Conservation (phyloP, 2,888 invertebrate species). For the Melinaea marsaeus region DNA sequence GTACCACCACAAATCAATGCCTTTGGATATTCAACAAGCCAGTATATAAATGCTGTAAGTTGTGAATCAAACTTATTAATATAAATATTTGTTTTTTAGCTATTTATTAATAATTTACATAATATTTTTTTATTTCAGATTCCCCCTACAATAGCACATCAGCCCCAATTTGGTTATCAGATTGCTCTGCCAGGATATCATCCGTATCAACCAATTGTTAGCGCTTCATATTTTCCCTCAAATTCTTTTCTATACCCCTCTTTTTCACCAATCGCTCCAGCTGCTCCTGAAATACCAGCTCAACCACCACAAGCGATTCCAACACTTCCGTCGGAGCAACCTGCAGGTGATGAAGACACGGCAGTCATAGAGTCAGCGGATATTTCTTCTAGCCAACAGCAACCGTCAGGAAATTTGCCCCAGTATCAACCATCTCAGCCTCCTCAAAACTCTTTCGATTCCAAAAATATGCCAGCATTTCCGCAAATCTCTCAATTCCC, state of each 20-base stretch:
- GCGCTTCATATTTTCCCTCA: slow-evolving; percentile 49
- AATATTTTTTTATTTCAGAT: slow-evolving; percentile 44
- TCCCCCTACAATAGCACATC: slow-evolving; percentile 48
- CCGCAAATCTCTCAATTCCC: slow-evolving; percentile 36
- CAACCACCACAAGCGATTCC: slow-evolving; percentile 31
- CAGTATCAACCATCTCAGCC: slow-evolving; percentile 37
- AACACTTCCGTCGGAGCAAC: slow-evolving; percentile 39
- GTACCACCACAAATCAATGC: slow-evolving; percentile 53
- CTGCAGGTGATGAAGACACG: slow-evolving; percentile 56
- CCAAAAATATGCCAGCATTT: slow-evolving; percentile 34
- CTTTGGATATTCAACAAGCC: slow-evolving; percentile 60
- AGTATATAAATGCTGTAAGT: slow-evolving; percentile 63
- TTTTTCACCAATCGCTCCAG: slow-evolving; percentile 35
- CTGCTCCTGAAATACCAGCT: slow-evolving; percentile 32
- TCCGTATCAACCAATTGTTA: slow-evolving; percentile 46
- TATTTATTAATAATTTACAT: not conserved
- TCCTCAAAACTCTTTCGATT: slow-evolving; percentile 28
- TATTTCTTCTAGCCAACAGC: slow-evolving; percentile 39
- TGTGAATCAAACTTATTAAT: not conserved
- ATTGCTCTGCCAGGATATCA: slow-evolving; percentile 43
- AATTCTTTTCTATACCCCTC: slow-evolving; percentile 48
- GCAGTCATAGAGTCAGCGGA: slow-evolving; percentile 67
- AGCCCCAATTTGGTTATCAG: slow-evolving; percentile 54
- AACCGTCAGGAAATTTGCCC: slow-evolving; percentile 14
- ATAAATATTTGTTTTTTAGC: not conserved